phyloP scores from a whole-genome alignment of 2,113 vertebrate genomes.

The Engystomops pustulosus region DNA sequence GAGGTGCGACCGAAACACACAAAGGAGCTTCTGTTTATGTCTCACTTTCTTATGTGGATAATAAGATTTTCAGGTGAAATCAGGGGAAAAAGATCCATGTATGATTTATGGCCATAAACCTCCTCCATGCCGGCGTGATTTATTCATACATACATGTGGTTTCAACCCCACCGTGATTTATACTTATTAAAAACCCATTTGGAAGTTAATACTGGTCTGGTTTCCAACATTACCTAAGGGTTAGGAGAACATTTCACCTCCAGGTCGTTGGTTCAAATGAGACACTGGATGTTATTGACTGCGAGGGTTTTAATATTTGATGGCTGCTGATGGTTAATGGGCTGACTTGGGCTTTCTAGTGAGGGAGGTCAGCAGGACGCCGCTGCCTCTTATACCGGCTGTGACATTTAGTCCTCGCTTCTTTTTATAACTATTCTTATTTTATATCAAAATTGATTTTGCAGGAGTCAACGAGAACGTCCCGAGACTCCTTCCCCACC shows the following conservation, averaged over 20 bases:
- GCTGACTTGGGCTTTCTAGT: neutral
- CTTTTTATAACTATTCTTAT: constrained; percentile 12
- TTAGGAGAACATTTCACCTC: constrained; percentile 49
- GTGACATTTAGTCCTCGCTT: neutral
- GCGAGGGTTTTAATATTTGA: constrained; percentile 55
- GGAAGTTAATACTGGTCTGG: constrained; percentile 48
- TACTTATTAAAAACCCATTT: constrained; percentile 54
- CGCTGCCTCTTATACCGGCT: neutral
- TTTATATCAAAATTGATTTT: constrained; percentile 2
- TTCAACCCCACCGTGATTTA: constrained; percentile 50
- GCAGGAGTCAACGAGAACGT: neutral
- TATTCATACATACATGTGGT: constrained; percentile 51
- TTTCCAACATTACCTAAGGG: constrained; percentile 59
- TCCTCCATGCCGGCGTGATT: constrained; percentile 38
- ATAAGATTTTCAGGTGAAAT: constrained; percentile 42
- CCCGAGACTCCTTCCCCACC: neutral
- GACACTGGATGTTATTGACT: constrained; percentile 44
- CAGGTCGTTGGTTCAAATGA: constrained; percentile 46
- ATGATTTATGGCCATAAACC: constrained; percentile 50
- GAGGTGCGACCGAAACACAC: neutral
- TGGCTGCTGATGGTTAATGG: constrained; percentile 45
- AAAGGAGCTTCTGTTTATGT: constrained; percentile 15
- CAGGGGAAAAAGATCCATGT: neutral
- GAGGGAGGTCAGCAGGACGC: constrained; percentile 29
- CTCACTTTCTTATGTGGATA: constrained; percentile 31